Conservation (phyloP, 1,140 invertebrate species). For the Drosophila quadrilineata region DNA sequence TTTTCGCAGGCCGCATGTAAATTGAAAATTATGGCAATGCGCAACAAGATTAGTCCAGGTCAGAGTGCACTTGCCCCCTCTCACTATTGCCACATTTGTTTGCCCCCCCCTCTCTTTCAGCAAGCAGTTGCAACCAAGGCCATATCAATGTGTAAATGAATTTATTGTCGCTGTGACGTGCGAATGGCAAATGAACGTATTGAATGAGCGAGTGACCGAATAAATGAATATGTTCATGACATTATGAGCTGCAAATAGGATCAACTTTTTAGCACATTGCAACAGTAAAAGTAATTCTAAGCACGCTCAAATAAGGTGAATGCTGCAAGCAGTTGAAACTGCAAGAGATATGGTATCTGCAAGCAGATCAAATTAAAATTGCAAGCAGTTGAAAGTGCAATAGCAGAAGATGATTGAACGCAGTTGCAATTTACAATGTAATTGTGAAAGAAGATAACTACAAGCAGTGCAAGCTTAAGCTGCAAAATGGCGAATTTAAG, state of each 20-base stretch:
- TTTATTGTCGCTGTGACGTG: slow-evolving; percentile 35
- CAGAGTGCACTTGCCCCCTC: slow-evolving; percentile 15
- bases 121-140: too few species aligned
- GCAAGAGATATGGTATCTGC: too few species aligned
- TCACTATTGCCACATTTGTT: neutral
- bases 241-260: slow-evolving; percentile 48
- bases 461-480: too few species aligned
- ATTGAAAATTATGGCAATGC: slow-evolving; percentile 80
- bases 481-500: too few species aligned
- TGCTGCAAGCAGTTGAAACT: too few species aligned
- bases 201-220: slow-evolving; percentile 52
- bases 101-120: neutral
- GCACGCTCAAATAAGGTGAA: too few species aligned
- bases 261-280: neutral
- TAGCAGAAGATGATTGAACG: too few species aligned
- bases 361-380: too few species aligned
- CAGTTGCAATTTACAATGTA: too few species aligned
- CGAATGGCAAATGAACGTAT: slow-evolving; percentile 47
- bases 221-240: slow-evolving; percentile 76
- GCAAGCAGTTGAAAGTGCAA: too few species aligned
- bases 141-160: slow-evolving; percentile 29
- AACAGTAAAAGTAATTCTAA: neutral
- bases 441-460: too few species aligned
- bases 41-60: slow-evolving; percentile 73
- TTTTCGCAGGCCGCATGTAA: slow-evolving; percentile 60